A percentile compares a stretch with the other conserved stretches of the same genome.
Evolutionary conservation across 2,888 invertebrate genomes (phyloP).

Genomic region (Drosophila pegasa): DNA sequence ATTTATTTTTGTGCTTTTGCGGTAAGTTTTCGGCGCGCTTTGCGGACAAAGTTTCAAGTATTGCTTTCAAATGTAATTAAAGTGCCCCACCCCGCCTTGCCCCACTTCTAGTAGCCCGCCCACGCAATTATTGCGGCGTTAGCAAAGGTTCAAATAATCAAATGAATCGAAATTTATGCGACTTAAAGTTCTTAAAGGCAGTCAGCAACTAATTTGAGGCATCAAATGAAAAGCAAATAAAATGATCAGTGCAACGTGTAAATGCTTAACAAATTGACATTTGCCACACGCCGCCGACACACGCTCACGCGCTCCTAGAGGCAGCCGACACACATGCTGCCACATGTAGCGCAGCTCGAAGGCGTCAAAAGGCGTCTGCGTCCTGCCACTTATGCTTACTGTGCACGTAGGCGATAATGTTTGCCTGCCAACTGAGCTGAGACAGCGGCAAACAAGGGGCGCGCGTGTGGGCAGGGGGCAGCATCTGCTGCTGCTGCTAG

Average conservation of each 20-base stretch:
- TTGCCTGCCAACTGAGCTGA: constrained; percentile 71
- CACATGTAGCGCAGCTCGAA: constrained; percentile 38
- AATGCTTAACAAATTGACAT: constrained; percentile 82
- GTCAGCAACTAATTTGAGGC: constrained; percentile 81
- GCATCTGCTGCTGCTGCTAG: constrained; percentile 59
- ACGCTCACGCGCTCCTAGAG: constrained; percentile 20
- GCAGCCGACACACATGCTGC: constrained; percentile 19
- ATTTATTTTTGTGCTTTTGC: constrained; percentile 75
- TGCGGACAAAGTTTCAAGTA: constrained; percentile 74
- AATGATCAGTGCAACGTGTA: constrained; percentile 82
- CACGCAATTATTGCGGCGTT: constrained; percentile 50
- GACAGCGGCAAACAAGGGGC: constrained; percentile 8
- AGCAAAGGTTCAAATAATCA: constrained; percentile 59
- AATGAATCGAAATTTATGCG: constrained; percentile 19
- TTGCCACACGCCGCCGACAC: constrained; percentile 44
- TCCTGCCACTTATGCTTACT: constrained; percentile 69
- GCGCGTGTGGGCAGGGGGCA: not conserved
- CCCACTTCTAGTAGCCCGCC: not conserved
- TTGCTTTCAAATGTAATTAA: constrained; percentile 80
- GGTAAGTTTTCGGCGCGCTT: constrained; percentile 70
- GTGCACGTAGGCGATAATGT: constrained; percentile 82
- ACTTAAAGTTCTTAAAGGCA: constrained; percentile 12
- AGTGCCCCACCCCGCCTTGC: constrained; percentile 43
- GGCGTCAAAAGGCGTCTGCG: constrained; percentile 50
- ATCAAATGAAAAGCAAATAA: constrained; percentile 82